A percentile compares a stretch with the other conserved stretches of the same genome.
phyloP scores from a whole-genome alignment of 2,113 vertebrate species.

The Desmodus rotundus region DNA sequence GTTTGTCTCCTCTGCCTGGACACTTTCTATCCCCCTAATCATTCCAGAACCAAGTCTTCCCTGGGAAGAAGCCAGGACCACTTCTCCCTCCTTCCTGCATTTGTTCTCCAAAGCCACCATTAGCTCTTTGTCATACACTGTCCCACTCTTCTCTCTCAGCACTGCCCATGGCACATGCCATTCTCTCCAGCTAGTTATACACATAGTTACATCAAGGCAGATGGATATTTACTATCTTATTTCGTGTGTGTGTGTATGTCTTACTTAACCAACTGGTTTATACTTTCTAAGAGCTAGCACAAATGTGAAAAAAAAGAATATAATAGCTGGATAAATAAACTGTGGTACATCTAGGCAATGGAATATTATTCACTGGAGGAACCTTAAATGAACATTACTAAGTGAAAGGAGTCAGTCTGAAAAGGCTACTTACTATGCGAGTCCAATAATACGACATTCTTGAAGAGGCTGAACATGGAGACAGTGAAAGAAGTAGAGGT shows the following conservation, averaged over 20 bases:
- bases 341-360: neutral
- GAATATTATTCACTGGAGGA: neutral
- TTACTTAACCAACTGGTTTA: neutral
- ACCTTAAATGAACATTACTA: neutral
- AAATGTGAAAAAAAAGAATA: neutral
- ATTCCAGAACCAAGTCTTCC: neutral
- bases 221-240: neutral
- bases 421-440: neutral
- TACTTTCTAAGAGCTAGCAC: neutral
- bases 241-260: neutral
- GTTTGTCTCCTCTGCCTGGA: neutral
- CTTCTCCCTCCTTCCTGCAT: neutral
- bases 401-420: neutral
- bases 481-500: neutral
- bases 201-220: fast-evolving
- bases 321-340: neutral
- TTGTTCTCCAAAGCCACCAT: neutral
- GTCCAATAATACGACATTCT: neutral
- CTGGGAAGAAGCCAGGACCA: neutral
- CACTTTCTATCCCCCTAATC: neutral
- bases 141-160: neutral
- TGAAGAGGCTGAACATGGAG: neutral
- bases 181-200: neutral
- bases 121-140: neutral
- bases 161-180: neutral